phyloP scores from a whole-genome alignment of 2,888 invertebrate genomes.

The Andrena chrysosceles region DNA sequence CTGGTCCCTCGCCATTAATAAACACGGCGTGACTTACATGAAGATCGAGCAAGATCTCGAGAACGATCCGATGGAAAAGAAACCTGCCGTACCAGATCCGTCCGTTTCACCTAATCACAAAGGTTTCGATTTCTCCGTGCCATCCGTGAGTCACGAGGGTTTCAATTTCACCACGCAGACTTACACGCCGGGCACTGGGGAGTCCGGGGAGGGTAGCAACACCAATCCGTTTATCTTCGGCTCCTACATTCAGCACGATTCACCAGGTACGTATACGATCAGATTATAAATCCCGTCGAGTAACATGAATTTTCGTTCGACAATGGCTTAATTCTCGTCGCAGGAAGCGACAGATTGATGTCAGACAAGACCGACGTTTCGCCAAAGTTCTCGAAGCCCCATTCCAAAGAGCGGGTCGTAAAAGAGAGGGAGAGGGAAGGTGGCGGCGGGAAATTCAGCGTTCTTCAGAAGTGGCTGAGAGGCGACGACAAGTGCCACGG shows the following conservation, averaged over 20 bases:
- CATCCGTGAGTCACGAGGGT: slow-evolving; percentile 78
- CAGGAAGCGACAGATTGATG: slow-evolving; percentile 76
- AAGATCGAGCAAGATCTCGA: slow-evolving; percentile 86
- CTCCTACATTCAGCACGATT: slow-evolving; percentile 80
- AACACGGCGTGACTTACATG: slow-evolving; percentile 88
- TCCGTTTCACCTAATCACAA: slow-evolving; percentile 82
- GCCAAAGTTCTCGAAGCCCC: slow-evolving; percentile 78
- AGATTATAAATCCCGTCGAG: not conserved
- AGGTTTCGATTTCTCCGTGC: slow-evolving; percentile 88
- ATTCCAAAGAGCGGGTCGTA: slow-evolving; percentile 77
- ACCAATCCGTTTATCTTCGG: slow-evolving; percentile 85
- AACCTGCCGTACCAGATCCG: slow-evolving; percentile 69
- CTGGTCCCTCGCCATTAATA: slow-evolving; percentile 90
- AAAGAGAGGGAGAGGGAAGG: slow-evolving; percentile 79
- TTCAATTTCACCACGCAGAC: slow-evolving; percentile 79
- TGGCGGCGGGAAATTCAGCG: slow-evolving; percentile 85
- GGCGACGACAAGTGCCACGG: slow-evolving; percentile 85
- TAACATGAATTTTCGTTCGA: not conserved
- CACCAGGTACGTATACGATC: slow-evolving; percentile 69
- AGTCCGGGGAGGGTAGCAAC: slow-evolving; percentile 76
- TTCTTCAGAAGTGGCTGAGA: slow-evolving; percentile 87
- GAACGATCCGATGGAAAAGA: slow-evolving; percentile 76
- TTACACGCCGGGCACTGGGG: slow-evolving; percentile 72
- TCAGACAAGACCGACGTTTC: slow-evolving; percentile 79
- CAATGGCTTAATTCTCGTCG: slow-evolving; percentile 22